Evolutionary conservation across 2,888 invertebrate genomes (phyloP).

Genomic region (Hesperia comma): DNA sequence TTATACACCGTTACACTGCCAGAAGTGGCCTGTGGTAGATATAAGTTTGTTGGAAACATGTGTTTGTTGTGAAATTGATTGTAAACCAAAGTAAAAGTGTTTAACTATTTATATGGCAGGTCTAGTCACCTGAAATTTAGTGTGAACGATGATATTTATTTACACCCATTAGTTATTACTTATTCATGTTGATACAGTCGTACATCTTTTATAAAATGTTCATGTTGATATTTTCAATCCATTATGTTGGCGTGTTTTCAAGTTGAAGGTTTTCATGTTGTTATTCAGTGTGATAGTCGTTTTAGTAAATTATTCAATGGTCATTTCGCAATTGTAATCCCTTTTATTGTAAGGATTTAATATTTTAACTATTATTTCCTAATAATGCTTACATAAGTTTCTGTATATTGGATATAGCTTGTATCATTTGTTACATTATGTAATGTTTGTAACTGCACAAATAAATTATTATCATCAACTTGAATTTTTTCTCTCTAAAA

Average conservation of each 20-base stretch:
- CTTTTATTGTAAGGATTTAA: constrained; percentile 1
- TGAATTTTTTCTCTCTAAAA: not conserved
- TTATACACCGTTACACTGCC: constrained; percentile 64
- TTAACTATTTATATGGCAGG: constrained; percentile 67
- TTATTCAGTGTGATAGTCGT: not conserved
- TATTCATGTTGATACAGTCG: constrained; percentile 11
- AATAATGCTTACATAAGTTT: constrained; percentile 29
- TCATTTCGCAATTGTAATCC: constrained; percentile 2
- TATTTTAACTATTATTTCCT: constrained; percentile 21
- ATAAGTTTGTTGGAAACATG: constrained; percentile 18
- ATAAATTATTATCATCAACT: constrained; percentile 39
- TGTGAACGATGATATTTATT: constrained; percentile 66
- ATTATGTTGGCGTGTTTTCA: not conserved
- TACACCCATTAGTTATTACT: constrained; percentile 46
- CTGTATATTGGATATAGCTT: constrained; percentile 39
- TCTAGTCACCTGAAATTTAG: constrained; percentile 67
- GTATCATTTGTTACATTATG: constrained; percentile 33
- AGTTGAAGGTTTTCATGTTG: not conserved
- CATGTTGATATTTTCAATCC: constrained; percentile 2
- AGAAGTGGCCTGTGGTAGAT: constrained; percentile 67
- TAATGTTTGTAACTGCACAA: constrained; percentile 45
- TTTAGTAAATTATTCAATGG: constrained; percentile 1
- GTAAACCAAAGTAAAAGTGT: constrained; percentile 73
- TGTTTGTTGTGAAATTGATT: constrained; percentile 63
- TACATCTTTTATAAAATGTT: constrained; percentile 18